Percentiles rank a stretch among this genome's conserved stretches.
Evolutionary conservation across 1,140 invertebrate genomes (phyloP).

Genomic region (Proctacanthus coquilletti): DNA sequence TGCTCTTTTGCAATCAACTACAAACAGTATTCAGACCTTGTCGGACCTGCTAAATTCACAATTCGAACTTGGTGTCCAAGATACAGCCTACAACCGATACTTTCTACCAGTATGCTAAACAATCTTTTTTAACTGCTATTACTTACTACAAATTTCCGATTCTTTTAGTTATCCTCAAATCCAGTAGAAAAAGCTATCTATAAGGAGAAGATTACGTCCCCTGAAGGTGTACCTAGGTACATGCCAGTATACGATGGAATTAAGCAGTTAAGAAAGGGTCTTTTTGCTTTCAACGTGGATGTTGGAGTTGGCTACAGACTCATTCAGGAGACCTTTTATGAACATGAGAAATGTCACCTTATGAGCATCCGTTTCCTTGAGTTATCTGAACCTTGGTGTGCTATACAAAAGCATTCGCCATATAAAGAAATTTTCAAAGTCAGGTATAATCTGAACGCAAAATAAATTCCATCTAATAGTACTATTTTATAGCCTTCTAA

Average conservation of each 20-base stretch:
- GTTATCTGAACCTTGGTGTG: conserved; percentile 38
- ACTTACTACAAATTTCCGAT: background rate
- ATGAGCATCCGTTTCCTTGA: conserved; percentile 43
- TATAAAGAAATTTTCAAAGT: conserved; percentile 45
- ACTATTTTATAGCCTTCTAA: conserved; percentile 22
- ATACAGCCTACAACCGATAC: conserved; percentile 24
- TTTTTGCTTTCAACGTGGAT: conserved; percentile 49
- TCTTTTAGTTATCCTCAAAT: conserved; percentile 4
- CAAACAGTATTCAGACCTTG: conserved; percentile 29
- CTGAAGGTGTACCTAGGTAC: background rate
- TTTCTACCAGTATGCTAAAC: conserved; percentile 21
- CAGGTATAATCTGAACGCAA: conserved; percentile 34
- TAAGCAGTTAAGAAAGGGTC: conserved; percentile 33
- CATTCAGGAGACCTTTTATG: conserved; percentile 43
- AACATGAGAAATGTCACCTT: conserved; percentile 48
- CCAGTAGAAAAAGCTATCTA: conserved; percentile 18
- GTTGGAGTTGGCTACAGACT: conserved; percentile 41
- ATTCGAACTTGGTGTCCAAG: conserved; percentile 20
- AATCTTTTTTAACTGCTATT: background rate
- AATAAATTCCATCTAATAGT: too few relatives aligned
- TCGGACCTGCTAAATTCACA: conserved; percentile 28
- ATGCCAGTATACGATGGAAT: conserved; percentile 38
- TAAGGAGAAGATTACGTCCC: conserved; percentile 15
- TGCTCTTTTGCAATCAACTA: conserved; percentile 32
- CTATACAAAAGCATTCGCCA: conserved; percentile 39